These are phyloP conservation scores for Aleiodes sp. DNA, from an alignment of 1,140 invertebrate species.

Conservation along the genomic window DNA sequence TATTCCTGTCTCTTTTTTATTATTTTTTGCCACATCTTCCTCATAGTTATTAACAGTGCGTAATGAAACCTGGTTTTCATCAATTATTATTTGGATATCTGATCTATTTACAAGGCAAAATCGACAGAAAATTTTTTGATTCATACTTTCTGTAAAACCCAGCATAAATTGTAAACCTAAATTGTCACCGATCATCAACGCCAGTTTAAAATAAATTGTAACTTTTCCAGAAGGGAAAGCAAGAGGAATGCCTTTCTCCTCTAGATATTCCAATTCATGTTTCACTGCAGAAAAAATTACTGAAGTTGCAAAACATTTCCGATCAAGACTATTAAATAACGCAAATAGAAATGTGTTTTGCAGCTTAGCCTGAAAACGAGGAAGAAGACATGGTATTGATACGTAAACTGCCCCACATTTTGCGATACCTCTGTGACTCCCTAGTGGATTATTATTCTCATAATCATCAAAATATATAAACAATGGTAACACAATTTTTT, in stretches of 20 bases:
- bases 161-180: slow-evolving; percentile 49
- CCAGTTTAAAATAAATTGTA: slow-evolving; percentile 44
- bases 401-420: slow-evolving; percentile 47
- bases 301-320: slow-evolving; percentile 40
- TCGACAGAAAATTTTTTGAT: slow-evolving; percentile 42
- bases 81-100: too few relatives aligned
- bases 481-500: slow-evolving; percentile 44
- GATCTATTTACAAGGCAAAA: slow-evolving; percentile 44
- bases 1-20: too few relatives aligned
- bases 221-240: slow-evolving; percentile 20
- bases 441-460: too few relatives aligned
- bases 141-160: slow-evolving; percentile 49
- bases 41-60: too few relatives aligned
- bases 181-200: slow-evolving; percentile 52
- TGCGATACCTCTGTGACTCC: slow-evolving; percentile 40
- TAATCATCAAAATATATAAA: slow-evolving; percentile 41
- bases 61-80: too few relatives aligned
- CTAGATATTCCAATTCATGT: slow-evolving; percentile 44
- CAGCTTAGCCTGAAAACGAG: slow-evolving; percentile 36
- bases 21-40: too few relatives aligned
- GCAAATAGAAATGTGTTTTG: slow-evolving; percentile 46
- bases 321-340: slow-evolving; percentile 46
- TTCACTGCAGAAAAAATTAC: slow-evolving; percentile 42
- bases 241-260: slow-evolving; percentile 42
- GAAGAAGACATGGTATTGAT: slow-evolving; percentile 44